Evolutionary conservation across 1,140 invertebrate genomes (phyloP), one percentile per base, ranked within the genome.

Genomic region (Babylonia areolata): DNA sequence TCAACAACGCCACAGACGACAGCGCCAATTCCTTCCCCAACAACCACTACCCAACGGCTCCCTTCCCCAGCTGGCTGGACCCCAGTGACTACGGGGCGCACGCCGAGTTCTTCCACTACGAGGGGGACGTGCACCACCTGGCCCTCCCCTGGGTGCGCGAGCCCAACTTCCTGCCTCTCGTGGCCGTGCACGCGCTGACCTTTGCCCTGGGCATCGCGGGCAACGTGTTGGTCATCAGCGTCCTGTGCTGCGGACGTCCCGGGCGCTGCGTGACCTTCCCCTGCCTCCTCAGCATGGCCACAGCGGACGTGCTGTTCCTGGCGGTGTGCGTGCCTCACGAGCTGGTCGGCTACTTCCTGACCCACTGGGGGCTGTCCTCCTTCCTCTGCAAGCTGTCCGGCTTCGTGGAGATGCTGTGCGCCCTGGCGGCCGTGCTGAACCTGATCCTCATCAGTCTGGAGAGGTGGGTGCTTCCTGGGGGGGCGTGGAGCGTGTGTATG

Each of bases 251-350:
- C 54, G 97, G 98, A 92, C 96, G 96, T 46, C 95, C 96, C 1
- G 97, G 98, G 96, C 95, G 97, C 69, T 98, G 97, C 93, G 97
- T 98, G 9, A 99, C 98, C 0, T 98, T 98, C 93, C 97, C 97
- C 91, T 98, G 98, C 93, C 97, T 99, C 89, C 97, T 98, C 20
- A 99, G 98, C 93, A 94, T 99, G 88, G 98, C 98, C 0, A 95
- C 97, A 1, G 97, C 98, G 0, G 98, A 99, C 93, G 96, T 99
- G 81, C 95, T 99, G 90, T 98, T 99, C 85, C 96, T 99, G 81
- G 90, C 98, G 17, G 96, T 98, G 83, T 99, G 98, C 93, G 95
- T 98, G 78, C 97, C 98, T 0, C 96, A 98, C 93, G 96, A 98
- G 6, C 97, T 97, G 0, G 96, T 97, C 87, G 97, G 97, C 0